Percentiles rank a stretch among this genome's conserved stretches.
These are phyloP conservation scores for Cyprinodon diabolis DNA, from an alignment of 2,797 vertebrate species.

Conservation along the genomic window DNA sequence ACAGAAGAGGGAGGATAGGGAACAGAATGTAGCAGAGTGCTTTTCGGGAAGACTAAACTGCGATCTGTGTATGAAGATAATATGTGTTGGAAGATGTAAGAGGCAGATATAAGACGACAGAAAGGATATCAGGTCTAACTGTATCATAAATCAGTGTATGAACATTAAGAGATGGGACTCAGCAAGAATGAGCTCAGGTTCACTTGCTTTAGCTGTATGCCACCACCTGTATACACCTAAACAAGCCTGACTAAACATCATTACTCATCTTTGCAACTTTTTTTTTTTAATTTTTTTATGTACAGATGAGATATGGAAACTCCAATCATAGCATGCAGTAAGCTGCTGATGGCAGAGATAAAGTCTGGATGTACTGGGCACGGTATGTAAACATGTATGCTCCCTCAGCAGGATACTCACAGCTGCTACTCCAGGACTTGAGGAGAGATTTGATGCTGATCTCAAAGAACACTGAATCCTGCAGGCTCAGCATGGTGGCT, in stretches of 20 bases:
- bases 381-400: conserved; percentile 71
- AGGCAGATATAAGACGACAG: not conserved
- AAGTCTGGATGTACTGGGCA: conserved; percentile 41
- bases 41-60: conserved; percentile 7
- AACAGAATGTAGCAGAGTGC: conserved; percentile 13
- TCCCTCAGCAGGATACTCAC: conserved; percentile 84
- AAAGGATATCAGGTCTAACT: conserved; percentile 25
- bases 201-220: not conserved
- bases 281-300: conserved; percentile 5
- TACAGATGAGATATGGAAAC: conserved; percentile 36
- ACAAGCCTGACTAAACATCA: conserved; percentile 50
- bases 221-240: conserved; percentile 58
- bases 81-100: conserved; percentile 8
- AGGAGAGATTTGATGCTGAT: conserved; percentile 98
- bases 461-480: conserved; percentile 98
- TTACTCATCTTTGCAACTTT: conserved; percentile 55
- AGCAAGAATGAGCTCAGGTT: too few species aligned
- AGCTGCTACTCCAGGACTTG: conserved; percentile 94
- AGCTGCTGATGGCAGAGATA: conserved; percentile 29
- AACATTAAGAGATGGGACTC: conserved; percentile 36
- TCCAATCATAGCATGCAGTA: conserved; percentile 20
- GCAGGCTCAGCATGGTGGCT: conserved; percentile 93
- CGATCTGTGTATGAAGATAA: conserved; percentile 23
- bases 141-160: conserved; percentile 36
- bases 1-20: conserved; percentile 28